Evolutionary conservation across 2,797 vertebrate species (phyloP).

Genomic region (Ciconia nigra): DNA sequence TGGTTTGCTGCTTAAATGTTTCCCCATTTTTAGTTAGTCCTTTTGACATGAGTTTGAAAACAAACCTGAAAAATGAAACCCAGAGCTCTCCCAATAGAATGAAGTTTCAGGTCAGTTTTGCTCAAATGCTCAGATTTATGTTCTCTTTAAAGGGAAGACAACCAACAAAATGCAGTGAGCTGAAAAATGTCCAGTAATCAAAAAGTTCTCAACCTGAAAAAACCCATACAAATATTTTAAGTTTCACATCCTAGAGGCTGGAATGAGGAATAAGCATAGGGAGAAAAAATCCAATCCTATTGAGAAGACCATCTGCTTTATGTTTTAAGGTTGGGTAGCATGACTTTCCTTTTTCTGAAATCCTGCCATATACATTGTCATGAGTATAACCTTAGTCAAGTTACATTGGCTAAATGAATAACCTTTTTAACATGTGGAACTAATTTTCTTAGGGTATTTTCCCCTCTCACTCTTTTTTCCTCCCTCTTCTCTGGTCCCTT

Average conservation of each 20-base stretch:
- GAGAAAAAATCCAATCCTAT: not conserved
- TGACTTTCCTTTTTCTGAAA: conserved; percentile 51
- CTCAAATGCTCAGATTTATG: not conserved
- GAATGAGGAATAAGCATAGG: not conserved
- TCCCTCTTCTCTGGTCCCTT: not conserved
- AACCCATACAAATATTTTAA: not conserved
- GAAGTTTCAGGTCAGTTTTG: not conserved
- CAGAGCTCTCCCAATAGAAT: not conserved
- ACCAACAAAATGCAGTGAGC: not conserved
- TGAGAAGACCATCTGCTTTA: conserved; percentile 68
- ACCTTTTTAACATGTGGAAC: conserved; percentile 76
- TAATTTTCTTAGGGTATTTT: conserved; percentile 71
- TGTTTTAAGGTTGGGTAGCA: conserved; percentile 53
- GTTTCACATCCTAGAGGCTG: not conserved
- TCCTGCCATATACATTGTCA: conserved; percentile 44
- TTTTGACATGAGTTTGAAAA: not conserved
- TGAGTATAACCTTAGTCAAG: conserved; percentile 59
- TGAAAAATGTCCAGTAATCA: not conserved
- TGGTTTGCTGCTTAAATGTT: not conserved
- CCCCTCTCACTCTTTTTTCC: not conserved
- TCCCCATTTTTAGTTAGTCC: not conserved
- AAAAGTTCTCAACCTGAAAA: not conserved
- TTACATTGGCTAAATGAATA: conserved; percentile 61
- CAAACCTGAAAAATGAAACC: not conserved
- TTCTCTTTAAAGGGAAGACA: not conserved